Conservation (phyloP, 2,113 vertebrate species). For the Gymnorhina tibicen region DNA sequence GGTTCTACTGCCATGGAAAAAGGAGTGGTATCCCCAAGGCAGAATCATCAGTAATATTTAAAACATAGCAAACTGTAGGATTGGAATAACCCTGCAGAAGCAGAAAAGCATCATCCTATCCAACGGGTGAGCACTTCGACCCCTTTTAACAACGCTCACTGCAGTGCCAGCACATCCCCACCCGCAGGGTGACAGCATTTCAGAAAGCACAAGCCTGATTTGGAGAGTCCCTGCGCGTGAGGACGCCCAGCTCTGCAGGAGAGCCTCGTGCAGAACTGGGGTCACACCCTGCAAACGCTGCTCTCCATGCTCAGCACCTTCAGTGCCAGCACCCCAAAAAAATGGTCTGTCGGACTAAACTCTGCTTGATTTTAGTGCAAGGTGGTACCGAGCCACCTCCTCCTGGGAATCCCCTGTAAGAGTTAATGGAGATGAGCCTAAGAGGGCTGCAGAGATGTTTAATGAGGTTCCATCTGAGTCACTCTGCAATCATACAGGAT, state of each 20-base stretch:
- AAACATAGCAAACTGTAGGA: not conserved
- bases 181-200: not conserved
- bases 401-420: not conserved
- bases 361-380: not conserved
- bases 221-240: not conserved
- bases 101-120: not conserved
- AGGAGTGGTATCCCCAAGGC: not conserved
- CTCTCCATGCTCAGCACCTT: not conserved
- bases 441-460: not conserved
- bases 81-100: not conserved
- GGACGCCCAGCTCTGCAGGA: too few species aligned
- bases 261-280: not conserved
- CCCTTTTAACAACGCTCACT: fast-evolving
- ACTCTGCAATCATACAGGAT: not conserved
- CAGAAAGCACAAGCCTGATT: not conserved
- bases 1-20: not conserved
- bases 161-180: not conserved
- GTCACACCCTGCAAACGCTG: not conserved
- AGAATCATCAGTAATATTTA: not conserved
- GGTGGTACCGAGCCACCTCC: not conserved
- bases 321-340: fast-evolving
- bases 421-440: not conserved
- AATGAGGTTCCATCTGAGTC: not conserved
- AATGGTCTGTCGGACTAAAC: not conserved
- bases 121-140: not conserved